These are phyloP conservation scores for Andrena dorsata DNA, from an alignment of 2,888 invertebrate species.

Conservation along the genomic window DNA sequence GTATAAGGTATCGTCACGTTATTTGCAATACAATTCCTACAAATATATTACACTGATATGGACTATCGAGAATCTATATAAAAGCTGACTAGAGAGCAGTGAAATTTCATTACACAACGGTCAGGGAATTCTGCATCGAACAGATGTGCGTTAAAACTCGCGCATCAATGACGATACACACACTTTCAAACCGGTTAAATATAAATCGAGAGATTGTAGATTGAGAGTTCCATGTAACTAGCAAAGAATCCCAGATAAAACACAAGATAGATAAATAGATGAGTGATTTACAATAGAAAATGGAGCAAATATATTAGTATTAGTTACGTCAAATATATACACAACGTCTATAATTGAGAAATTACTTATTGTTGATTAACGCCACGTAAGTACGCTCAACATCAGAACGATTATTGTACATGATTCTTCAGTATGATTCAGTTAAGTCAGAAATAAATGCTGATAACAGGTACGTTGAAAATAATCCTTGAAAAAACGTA, in stretches of 20 bases:
- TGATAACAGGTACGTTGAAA: constrained; percentile 42
- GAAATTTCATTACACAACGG: constrained; percentile 20
- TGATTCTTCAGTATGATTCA: constrained; percentile 28
- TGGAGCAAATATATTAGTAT: constrained; percentile 29
- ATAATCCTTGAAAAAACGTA: constrained; percentile 32
- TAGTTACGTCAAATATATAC: constrained; percentile 24
- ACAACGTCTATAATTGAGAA: constrained; percentile 17
- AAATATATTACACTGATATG: constrained; percentile 22
- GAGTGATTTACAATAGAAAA: constrained; percentile 24
- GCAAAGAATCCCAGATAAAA: constrained; percentile 18
- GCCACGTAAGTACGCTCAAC: constrained; percentile 28
- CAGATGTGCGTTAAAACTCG: constrained; percentile 24
- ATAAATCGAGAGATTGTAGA: constrained; percentile 14
- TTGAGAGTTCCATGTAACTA: neutral
- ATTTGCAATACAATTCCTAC: constrained; percentile 39
- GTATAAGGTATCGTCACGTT: constrained; percentile 22
- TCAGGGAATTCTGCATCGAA: constrained; percentile 2
- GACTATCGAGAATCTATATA: constrained; percentile 7
- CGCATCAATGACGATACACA: constrained; percentile 1
- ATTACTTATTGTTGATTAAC: constrained; percentile 37
- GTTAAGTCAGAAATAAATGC: constrained; percentile 37
- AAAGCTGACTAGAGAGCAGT: constrained; percentile 48
- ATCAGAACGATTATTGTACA: constrained; percentile 27
- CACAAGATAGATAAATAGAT: constrained; percentile 19
- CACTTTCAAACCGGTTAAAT: constrained; percentile 16